phyloP scores from a whole-genome alignment of 2,113 vertebrate genomes.

The Sakesphorus luctuosus region DNA sequence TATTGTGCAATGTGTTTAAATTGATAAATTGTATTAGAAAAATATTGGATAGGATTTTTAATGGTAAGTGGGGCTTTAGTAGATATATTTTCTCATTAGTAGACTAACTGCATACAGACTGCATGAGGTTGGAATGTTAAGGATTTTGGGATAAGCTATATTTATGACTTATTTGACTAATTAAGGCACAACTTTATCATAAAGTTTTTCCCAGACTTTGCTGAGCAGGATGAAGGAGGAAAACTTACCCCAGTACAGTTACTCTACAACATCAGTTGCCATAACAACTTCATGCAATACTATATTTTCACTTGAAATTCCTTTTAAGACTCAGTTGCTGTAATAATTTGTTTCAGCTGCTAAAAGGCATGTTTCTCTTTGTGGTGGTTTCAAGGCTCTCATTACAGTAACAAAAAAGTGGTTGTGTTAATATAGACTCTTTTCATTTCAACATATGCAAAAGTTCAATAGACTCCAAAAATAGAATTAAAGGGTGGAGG shows the following conservation, averaged over 20 bases:
- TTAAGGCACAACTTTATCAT: slow-evolving; percentile 79
- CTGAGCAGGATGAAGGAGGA: slow-evolving; percentile 74
- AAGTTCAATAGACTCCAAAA: slow-evolving; percentile 61
- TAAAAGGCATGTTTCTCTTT: slow-evolving; percentile 80
- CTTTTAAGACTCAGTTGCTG: slow-evolving; percentile 81
- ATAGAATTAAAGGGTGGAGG: slow-evolving; percentile 55
- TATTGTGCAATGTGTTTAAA: slow-evolving; percentile 80
- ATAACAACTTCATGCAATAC: slow-evolving; percentile 82
- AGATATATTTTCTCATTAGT: slow-evolving; percentile 83
- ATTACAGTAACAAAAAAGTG: slow-evolving; percentile 75
- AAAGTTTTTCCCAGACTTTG: slow-evolving; percentile 79
- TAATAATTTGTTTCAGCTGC: slow-evolving; percentile 82
- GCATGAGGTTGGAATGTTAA: slow-evolving; percentile 72
- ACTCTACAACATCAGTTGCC: slow-evolving; percentile 82
- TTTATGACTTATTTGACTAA: slow-evolving; percentile 82
- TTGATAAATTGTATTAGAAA: slow-evolving; percentile 81
- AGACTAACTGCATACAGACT: slow-evolving; percentile 66
- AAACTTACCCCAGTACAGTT: slow-evolving; percentile 80
- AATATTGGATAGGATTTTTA: slow-evolving; percentile 77
- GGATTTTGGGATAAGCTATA: slow-evolving; percentile 78
- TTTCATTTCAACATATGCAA: slow-evolving; percentile 66
- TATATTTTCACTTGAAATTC: slow-evolving; percentile 81
- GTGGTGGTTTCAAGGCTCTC: slow-evolving; percentile 78
- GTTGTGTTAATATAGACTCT: slow-evolving; percentile 67
- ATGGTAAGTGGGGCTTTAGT: slow-evolving; percentile 77